Base-by-base conservation (phyloP, 2,113 vertebrate genomes). In the Cichladusa arquata region DNA sequence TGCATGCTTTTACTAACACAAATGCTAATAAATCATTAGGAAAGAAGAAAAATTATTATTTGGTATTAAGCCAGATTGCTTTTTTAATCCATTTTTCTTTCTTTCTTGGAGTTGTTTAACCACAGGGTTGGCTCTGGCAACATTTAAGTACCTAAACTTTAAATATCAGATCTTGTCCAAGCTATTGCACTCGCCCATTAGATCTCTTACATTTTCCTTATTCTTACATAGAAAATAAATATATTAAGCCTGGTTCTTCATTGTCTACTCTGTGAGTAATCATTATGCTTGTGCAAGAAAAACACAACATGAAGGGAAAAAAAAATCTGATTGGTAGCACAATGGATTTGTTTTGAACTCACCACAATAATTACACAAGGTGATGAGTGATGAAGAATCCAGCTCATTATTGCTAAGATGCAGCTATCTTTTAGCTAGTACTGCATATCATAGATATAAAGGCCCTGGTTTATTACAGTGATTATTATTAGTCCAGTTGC, bases 401-500 rank as follows among this genome's bases (percentile, higher is more conserved):
- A 9, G 38, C 58, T 94, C 51, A 40, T 97, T 96, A 93, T 85
- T 92, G n/a, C 56, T 66, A 77, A 91, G 90, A 88, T 92, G 71
- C 79, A 92, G 53, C 61, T 92, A 58, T 69, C 50, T 81, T 88
- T 92, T 92, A 91, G 73, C 60, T 85, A 65, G 38, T 33, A 15
- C 45, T 72, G 64, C 48, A 45, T 70, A 73, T 91, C 72, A 77
- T 9, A 85, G 77, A 81, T 82, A 62, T 47, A 91, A 88, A 91
- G 33, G 34, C 83, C 36, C 53, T 77, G 45, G 31, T 62, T 95
- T 91, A 90, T 92, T 93, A 40, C 40, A 44, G 36, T 54, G 51
- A 70, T 92, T 95, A 58, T 95, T 97, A 91, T 92, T 70, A 87
- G 95, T 78, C 57, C 65, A 81, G 42, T 76, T 80, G 93, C 86